Percentiles rank a stretch among this genome's conserved stretches.
phyloP scores from a whole-genome alignment of 2,888 invertebrate species.

The Galerucella pusilla region DNA sequence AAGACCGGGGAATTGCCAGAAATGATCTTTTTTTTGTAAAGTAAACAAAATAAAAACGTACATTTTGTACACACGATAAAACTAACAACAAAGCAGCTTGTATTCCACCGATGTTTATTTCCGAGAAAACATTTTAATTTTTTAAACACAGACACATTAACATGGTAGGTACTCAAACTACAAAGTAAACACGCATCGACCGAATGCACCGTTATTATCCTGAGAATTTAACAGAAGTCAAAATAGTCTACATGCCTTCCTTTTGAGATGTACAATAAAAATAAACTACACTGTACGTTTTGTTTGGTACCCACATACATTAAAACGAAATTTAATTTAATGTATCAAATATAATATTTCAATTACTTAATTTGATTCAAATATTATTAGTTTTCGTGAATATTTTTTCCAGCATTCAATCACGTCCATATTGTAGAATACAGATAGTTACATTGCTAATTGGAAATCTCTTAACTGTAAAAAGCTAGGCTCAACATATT shows the following conservation, averaged over 20 bases:
- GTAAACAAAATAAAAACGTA: slow-evolving; percentile 1
- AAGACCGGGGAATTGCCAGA: neutral
- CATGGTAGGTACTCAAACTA: slow-evolving; percentile 13
- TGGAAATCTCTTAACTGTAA: no score
- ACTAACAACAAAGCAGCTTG: slow-evolving; percentile 8
- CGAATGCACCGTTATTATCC: slow-evolving; percentile 14
- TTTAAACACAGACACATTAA: slow-evolving; percentile 21
- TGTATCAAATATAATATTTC: neutral
- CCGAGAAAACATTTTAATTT: slow-evolving; percentile 11
- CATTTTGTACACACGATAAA: neutral
- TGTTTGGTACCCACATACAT: neutral
- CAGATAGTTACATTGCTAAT: no score
- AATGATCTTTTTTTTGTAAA: neutral
- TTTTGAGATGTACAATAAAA: neutral
- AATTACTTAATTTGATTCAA: no score
- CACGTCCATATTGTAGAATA: no score
- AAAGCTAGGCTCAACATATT: no score
- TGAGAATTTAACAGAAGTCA: slow-evolving; percentile 7
- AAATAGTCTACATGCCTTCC: neutral
- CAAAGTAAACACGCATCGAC: slow-evolving; percentile 14
- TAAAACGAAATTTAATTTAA: neutral
- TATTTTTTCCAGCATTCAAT: no score
- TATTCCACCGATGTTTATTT: slow-evolving; percentile 1
- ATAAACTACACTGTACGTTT: neutral
- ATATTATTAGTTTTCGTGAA: no score